Percentiles rank a stretch among this genome's conserved stretches.
Evolutionary conservation across 1,140 invertebrate species (phyloP).

Genomic region (Spodoptera litura): DNA sequence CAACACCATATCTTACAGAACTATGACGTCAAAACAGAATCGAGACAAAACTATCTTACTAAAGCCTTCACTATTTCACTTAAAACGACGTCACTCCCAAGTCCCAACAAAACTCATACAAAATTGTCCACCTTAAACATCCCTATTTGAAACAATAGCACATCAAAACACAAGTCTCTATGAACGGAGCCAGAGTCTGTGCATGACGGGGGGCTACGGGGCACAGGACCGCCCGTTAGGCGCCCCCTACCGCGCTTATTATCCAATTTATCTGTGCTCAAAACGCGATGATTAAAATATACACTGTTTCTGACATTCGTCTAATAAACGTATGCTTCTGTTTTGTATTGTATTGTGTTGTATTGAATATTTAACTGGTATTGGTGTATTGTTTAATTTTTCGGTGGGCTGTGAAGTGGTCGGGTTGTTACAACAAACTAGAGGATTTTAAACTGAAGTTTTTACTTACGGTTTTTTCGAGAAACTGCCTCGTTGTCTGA

Average conservation of each 20-base stretch:
- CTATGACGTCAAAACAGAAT: no score
- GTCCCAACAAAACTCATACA: no score
- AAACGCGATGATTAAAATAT: constrained; percentile 44
- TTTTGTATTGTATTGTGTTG: constrained; percentile 16
- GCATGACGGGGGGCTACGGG: not conserved
- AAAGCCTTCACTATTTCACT: no score
- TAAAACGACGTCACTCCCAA: no score
- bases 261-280: constrained; percentile 62
- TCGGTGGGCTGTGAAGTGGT: not conserved
- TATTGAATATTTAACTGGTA: not conserved
- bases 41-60: no score
- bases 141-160: no score
- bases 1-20: no score
- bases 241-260: constrained; percentile 52
- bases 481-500: no score
- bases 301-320: constrained; percentile 34
- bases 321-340: not conserved
- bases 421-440: no score
- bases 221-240: constrained; percentile 7
- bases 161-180: constrained; percentile 18
- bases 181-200: not conserved
- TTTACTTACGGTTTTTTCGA: no score
- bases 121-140: no score
- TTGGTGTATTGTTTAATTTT: constrained; percentile 3
- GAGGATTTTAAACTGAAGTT: no score